Base-by-base conservation (phyloP, 1,140 invertebrate species). In the Ditylenchus dipsaci region DNA sequence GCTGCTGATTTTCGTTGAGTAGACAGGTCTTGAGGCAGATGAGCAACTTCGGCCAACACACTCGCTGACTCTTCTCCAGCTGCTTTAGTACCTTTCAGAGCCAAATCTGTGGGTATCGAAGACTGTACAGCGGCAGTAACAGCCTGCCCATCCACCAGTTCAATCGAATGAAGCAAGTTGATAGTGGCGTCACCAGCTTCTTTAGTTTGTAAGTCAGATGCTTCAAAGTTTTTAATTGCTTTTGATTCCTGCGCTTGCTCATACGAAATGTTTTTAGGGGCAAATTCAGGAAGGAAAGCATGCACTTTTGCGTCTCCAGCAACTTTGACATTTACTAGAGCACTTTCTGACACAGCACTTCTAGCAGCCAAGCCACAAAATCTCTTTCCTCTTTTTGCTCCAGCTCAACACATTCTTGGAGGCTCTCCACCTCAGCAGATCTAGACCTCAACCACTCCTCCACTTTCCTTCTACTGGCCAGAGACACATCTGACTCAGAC, bases 401-500 rank as follows among this genome's bases (percentile, higher is more conserved):
- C 7, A 29, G 42, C 19, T 63, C 23, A 15, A 13, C 8, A 11
- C 13, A 13, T 59, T 42, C 45, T 13, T 43, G 21, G 3, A 13
- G 5, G 27, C 33, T n/a, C 27, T 57, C 53, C 29, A 19, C 8
- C 13, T 57, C 53, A 23, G 29, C 53, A 9, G 53, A 56, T 56
- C 29, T 56, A 23, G 53, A 56, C 3, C 53, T 3, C 26, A 69
- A 19, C 67, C 67, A 69, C 42, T 69, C 67, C 19, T 69, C 67
- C 17, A 69, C 67, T 23, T 69, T 69, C 30, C 19, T 57, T n/a
- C 57, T 23, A 27, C 43, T 65, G 33, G 21, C 23, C 27, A 69
- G 27, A 19, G 47, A 17, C 56, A 53, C 29, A 45, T 63, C 42
- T 9, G 65, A 45, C 56, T 65, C 65, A 19, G 26, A 56, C 38